Evolutionary conservation across 2,888 invertebrate species (phyloP), one percentile per base, ranked within the genome.

Genomic region (Eudasyphora cyanicolor): DNA sequence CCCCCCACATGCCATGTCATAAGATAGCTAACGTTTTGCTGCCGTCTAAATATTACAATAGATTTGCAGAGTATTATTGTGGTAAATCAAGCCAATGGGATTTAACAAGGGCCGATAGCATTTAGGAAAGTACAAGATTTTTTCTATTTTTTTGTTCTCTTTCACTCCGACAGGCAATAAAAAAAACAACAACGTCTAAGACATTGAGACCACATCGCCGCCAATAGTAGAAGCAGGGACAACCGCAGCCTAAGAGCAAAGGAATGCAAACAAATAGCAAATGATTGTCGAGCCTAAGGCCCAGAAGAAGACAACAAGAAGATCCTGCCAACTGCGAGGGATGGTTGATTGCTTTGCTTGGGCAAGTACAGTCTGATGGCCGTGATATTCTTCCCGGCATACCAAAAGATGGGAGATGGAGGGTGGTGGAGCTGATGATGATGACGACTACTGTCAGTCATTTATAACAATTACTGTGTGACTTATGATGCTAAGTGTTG

Each of bases 381-480:
- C 45, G 45, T 14, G 45, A 45, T 45, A 45, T 45, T n/a, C 45
- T 5, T n/a, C 12, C 4, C n/a, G 45, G n/a, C 45, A n/a, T n/a
- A n/a, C n/a, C n/a, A n/a, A n/a, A n/a, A 38, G n/a, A n/a, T n/a
- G n/a, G n/a, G 32, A 51, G 19, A 35, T 42, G 42, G 42, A 10
- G 27, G 64, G 14, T 19, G 42, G 45, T 62, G 32, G 49, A 49
- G 71, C 51, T 73, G 71, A 69, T 67, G 70, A 71, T 42, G 57
- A 27, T 76, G 88, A 89, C 89, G 90, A 89, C 88, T 89, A 89
- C 89, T 90, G 90, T 76, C 78, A 81, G 86, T 90, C 90, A 91
- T 91, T 91, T 91, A 91, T 91, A 90, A 91, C 89, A 91, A 90
- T 91, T 89, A 88, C 88, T 89, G 89, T 90, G 89, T 84, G 81